These are phyloP conservation scores for Acanthurus leucopareius DNA, from an alignment of 2,797 vertebrate genomes.

Conservation along the genomic window DNA sequence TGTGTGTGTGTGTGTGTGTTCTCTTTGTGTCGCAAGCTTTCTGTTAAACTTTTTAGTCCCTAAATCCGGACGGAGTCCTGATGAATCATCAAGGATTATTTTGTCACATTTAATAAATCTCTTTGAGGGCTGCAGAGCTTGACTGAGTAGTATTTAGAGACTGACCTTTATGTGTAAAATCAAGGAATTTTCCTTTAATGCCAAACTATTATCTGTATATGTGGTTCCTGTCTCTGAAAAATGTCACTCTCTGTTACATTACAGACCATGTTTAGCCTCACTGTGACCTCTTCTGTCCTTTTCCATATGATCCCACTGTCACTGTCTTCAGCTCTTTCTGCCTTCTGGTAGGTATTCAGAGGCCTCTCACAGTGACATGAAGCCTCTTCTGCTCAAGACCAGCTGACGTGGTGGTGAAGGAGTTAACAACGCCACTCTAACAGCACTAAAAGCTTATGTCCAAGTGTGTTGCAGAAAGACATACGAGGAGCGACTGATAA, in stretches of 20 bases:
- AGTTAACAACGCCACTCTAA: conserved; percentile 28
- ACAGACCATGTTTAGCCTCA: neutral
- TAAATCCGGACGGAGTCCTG: too few relatives aligned
- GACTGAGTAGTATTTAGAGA: neutral
- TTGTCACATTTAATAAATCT: neutral
- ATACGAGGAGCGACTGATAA: too few relatives aligned
- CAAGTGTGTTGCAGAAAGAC: conserved; percentile 7
- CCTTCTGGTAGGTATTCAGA: conserved; percentile 22
- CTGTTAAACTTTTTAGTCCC: too few relatives aligned
- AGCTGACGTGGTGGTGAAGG: conserved; percentile 55
- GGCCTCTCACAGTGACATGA: conserved; percentile 40
- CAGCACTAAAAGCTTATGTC: neutral
- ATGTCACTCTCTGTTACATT: neutral
- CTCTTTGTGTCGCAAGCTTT: neutral
- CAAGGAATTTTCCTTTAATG: neutral
- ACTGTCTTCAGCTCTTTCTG: conserved; percentile 6
- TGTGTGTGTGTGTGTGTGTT: neutral
- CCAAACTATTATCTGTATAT: neutral
- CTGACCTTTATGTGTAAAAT: neutral
- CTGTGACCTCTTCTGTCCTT: neutral
- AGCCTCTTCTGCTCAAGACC: conserved; percentile 62
- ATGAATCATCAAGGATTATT: too few relatives aligned
- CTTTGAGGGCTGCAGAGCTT: neutral
- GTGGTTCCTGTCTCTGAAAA: neutral
- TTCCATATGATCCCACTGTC: neutral